phyloP scores from a whole-genome alignment of 1,140 invertebrate genomes.

The Paracyclopina nana region DNA sequence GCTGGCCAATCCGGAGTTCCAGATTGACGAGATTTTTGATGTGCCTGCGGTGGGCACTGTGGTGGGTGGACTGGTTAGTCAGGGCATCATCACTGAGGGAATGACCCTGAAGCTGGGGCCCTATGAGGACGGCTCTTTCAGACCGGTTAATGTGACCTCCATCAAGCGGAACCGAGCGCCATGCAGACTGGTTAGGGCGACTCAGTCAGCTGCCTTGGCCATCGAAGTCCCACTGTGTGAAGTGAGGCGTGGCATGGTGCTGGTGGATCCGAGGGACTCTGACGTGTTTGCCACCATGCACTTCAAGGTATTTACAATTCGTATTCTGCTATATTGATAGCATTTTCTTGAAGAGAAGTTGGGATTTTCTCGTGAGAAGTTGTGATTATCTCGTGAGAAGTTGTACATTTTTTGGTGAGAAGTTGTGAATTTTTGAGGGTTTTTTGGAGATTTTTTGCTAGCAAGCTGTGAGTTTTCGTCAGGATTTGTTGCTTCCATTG shows the following conservation, averaged over 20 bases:
- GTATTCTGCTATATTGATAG: no score
- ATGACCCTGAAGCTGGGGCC: slow-evolving; percentile 45
- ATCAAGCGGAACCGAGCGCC: slow-evolving; percentile 77
- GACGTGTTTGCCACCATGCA: slow-evolving; percentile 42
- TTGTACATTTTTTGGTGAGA: no score
- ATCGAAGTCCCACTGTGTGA: slow-evolving; percentile 31
- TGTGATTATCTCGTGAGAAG: no score
- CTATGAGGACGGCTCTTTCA: slow-evolving; percentile 46
- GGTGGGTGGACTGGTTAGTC: slow-evolving; percentile 56
- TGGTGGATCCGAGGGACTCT: slow-evolving; percentile 26
- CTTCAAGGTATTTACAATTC: slow-evolving; percentile 41
- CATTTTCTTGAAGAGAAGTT: no score
- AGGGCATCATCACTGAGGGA: slow-evolving; percentile 65
- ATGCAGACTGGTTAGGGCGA: slow-evolving; percentile 61
- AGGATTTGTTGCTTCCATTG: no score
- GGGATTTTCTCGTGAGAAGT: no score
- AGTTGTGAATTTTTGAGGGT: no score
- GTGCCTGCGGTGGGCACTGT: slow-evolving; percentile 47
- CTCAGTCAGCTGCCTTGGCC: slow-evolving; percentile 75
- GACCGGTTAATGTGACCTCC: slow-evolving; percentile 50
- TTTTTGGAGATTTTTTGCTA: no score
- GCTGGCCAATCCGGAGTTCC: slow-evolving; percentile 57
- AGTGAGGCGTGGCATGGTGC: slow-evolving; percentile 64
- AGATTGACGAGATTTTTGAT: slow-evolving; percentile 78
- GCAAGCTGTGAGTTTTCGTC: no score